Conservation (phyloP, 2,113 vertebrate genomes). For the Oplegnathus fasciatus region DNA sequence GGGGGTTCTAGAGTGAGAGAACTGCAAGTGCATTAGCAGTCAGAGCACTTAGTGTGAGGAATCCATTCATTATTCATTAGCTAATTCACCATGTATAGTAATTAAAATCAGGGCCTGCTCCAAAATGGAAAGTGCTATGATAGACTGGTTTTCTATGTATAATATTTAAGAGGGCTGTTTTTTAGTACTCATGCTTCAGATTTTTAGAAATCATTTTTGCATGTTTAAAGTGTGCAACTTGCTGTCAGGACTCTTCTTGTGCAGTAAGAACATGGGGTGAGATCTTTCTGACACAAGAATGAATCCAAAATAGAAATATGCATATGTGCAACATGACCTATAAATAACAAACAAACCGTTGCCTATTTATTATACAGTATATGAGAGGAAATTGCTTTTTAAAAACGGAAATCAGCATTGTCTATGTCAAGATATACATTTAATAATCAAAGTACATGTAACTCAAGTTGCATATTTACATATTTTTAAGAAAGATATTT, state of each 20-base stretch:
- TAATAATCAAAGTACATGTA: not conserved
- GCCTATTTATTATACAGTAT: not conserved
- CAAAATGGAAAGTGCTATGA: constrained; percentile 80
- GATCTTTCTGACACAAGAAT: constrained; percentile 31
- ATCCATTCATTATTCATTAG: constrained; percentile 88
- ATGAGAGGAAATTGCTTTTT: not conserved
- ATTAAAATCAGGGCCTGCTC: constrained; percentile 84
- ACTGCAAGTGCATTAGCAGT: constrained; percentile 83
- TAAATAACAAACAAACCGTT: constrained; percentile 37
- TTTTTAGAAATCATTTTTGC: constrained; percentile 57
- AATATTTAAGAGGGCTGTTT: constrained; percentile 66
- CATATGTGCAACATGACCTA: constrained; percentile 46
- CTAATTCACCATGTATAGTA: constrained; percentile 86
- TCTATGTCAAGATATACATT: not conserved
- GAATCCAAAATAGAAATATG: constrained; percentile 60
- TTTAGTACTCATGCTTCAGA: constrained; percentile 36
- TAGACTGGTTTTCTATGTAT: constrained; percentile 70
- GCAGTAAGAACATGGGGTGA: constrained; percentile 9
- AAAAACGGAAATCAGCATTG: not conserved
- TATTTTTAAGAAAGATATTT: not conserved
- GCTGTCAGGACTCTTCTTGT: constrained; percentile 22
- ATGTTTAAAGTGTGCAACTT: constrained; percentile 47
- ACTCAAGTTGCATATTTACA: not conserved
- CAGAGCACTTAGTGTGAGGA: constrained; percentile 84
- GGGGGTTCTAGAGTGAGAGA: constrained; percentile 67